Evolutionary conservation across 2,888 invertebrate species (phyloP).

Genomic region (Leucoptera coffeella): DNA sequence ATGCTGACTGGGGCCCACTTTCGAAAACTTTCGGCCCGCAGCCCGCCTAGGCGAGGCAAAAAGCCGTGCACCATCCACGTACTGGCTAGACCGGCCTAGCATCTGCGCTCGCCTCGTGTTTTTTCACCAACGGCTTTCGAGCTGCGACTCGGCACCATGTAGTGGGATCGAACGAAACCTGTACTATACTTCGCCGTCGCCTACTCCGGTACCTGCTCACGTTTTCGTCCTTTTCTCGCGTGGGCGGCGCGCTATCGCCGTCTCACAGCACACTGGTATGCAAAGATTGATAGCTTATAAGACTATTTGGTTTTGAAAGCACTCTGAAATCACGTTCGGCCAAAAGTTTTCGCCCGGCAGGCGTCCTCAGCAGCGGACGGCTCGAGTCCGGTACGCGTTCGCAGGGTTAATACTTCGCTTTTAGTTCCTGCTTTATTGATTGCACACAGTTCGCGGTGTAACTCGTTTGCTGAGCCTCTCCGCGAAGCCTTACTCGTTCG

Average conservation of each 20-base stretch:
- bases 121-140: constrained; percentile 24
- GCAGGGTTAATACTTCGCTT: too few relatives aligned
- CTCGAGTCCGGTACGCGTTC: too few relatives aligned
- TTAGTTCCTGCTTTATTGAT: constrained; percentile 25
- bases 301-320: constrained; percentile 51
- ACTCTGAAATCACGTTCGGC: constrained; percentile 50
- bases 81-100: too few relatives aligned
- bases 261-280: constrained; percentile 49
- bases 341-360: constrained; percentile 43
- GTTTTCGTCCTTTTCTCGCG: constrained; percentile 36
- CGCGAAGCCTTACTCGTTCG: constrained; percentile 27
- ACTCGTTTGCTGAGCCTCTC: constrained; percentile 21
- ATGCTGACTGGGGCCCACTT: too few relatives aligned
- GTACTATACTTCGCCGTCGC: constrained; percentile 45
- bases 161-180: constrained; percentile 54
- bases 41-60: too few relatives aligned
- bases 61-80: too few relatives aligned
- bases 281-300: constrained; percentile 54
- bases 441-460: constrained; percentile 16
- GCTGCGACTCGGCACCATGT: constrained; percentile 43
- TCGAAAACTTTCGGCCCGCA: too few relatives aligned
- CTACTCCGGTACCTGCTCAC: constrained; percentile 39
- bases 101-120: too few relatives aligned
- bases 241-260: constrained; percentile 16
- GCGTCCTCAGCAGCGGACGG: constrained; percentile 43